Base-by-base conservation (phyloP, 2,888 invertebrate species). In the Macrosiphum euphorbiae region DNA sequence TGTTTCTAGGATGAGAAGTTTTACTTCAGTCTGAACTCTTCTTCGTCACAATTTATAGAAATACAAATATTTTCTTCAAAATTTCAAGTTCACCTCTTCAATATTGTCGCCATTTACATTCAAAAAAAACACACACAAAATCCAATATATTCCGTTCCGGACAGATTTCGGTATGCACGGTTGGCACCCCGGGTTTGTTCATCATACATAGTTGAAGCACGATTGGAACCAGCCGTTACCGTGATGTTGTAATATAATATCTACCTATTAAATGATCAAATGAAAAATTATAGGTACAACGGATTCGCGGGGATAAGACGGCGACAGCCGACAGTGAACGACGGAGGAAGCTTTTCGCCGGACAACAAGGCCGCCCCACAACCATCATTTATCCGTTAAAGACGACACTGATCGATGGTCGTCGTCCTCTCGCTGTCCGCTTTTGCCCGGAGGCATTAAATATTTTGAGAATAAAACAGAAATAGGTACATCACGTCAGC, bases 401-500 rank as follows among this genome's bases (percentile, higher is more conserved):
- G 67, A 67, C n/a, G n/a, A 67, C 67, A n/a, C n/a, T 67, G 67
- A 67, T 67, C 67, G n/a, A 67, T 67, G n/a, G n/a, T 67, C 16
- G 16, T 67, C 16, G 16, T 16, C 16, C 61, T 1, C 10, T 0
- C 26, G 58, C 58, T 1, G 8, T 58, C 28, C n/a, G 13, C 24
- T n/a, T 16, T 67, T 67, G 4, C 67, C n/a, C 16, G 67, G 4
- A 4, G 67, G n/a, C 5, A 67, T 67, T 67, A 16, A 67, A 35
- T 16, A n/a, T 5, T 67, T 67, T 7, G 67, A 13, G 61, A 61
- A 61, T n/a, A n/a, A 61, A n/a, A n/a, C n/a, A 67, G 13, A n/a
- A 35, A 16, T 16, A n/a, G 5, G 67, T 67, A 16, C 67, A 35
- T 67, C 16, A 67, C 67, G 16, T 67, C 67, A 16, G 16, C 67